phyloP scores from a whole-genome alignment of 2,888 invertebrate genomes.

The Stictocephala bisonia region DNA sequence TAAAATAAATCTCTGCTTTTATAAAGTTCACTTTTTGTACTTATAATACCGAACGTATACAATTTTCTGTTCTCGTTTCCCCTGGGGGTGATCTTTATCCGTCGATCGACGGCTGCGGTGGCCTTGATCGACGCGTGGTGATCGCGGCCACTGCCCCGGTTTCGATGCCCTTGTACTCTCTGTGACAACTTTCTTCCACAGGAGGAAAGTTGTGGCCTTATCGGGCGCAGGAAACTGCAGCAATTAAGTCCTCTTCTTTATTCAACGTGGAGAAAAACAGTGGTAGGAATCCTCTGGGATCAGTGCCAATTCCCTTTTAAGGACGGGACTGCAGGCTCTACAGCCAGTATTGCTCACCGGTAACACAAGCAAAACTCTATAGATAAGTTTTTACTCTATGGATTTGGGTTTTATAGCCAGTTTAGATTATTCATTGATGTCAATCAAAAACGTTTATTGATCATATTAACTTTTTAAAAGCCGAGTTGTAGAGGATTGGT shows the following conservation, averaged over 20 bases:
- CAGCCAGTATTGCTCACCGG: no score
- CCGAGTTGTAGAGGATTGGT: no score
- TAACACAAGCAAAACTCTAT: no score
- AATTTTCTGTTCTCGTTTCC: no score
- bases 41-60: no score
- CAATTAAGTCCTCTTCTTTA: slow-evolving; percentile 42
- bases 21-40: no score
- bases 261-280: slow-evolving; percentile 33
- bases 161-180: slow-evolving; percentile 36
- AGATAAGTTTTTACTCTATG: no score
- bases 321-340: slow-evolving; percentile 1
- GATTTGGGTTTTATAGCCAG: no score
- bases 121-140: slow-evolving; percentile 2
- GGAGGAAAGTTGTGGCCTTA: slow-evolving; percentile 35
- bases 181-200: slow-evolving; percentile 33
- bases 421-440: no score
- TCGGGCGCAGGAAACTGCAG: slow-evolving; percentile 40
- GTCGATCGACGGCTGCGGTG: neutral
- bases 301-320: slow-evolving; percentile 32
- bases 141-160: slow-evolving; percentile 34
- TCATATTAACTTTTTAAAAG: no score
- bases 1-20: no score
- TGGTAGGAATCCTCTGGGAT: slow-evolving; percentile 14
- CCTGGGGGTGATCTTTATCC: neutral
- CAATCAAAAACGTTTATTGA: no score